Conservation (phyloP, 1,140 invertebrate genomes). For the Ceratosolen solmsi region DNA sequence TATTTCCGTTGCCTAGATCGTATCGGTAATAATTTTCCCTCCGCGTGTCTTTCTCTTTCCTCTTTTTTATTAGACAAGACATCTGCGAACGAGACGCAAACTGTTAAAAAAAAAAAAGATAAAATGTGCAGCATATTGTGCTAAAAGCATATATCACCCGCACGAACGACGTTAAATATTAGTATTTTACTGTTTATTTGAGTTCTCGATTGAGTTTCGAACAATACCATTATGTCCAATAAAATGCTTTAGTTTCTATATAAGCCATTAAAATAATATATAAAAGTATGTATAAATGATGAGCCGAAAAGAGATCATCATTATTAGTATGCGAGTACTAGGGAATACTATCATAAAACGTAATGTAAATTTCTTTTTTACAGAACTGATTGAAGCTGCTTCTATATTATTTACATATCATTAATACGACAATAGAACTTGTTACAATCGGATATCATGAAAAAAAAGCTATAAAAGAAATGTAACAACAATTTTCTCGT, state of each 20-base stretch:
- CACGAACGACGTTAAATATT: constrained; percentile 21
- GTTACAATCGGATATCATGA: no score
- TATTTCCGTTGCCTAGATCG: constrained; percentile 60
- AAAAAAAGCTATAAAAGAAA: no score
- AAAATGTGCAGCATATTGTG: constrained; percentile 62
- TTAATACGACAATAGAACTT: no score
- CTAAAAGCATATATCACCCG: constrained; percentile 58
- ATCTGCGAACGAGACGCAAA: constrained; percentile 61
- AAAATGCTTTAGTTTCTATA: constrained; percentile 5
- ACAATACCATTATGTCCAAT: background rate
- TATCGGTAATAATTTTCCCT: constrained; percentile 56
- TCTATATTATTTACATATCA: no score
- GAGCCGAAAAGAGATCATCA: background rate
- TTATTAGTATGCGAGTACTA: background rate
- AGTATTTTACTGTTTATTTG: background rate
- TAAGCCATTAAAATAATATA: background rate
- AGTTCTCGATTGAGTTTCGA: background rate
- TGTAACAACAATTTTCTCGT: no score
- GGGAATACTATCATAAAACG: background rate
- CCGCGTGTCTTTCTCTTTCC: constrained; percentile 26
- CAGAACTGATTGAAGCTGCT: background rate
- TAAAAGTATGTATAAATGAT: background rate
- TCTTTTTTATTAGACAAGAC: constrained; percentile 57
- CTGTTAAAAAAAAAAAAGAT: constrained; percentile 46
- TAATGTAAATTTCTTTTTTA: background rate